These are phyloP conservation scores for Hippotragus niger DNA, from an alignment of 2,113 vertebrate species.

Conservation along the genomic window DNA sequence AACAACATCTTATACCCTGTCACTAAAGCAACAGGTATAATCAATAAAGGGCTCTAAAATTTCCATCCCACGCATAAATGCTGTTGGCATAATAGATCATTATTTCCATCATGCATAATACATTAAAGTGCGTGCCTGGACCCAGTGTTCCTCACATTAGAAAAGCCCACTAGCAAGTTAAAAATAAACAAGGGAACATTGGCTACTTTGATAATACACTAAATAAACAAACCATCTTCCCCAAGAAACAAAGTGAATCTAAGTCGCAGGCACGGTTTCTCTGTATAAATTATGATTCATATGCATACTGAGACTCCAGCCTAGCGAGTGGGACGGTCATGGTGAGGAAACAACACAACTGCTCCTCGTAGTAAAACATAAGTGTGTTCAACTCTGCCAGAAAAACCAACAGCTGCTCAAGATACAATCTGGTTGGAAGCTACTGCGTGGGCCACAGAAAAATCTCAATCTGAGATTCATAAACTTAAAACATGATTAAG, in stretches of 20 bases:
- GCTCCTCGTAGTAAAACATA: not conserved
- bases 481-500: not conserved
- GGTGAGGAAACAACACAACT: not conserved
- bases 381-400: not conserved
- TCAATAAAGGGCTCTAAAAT: not conserved
- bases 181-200: conserved; percentile 18
- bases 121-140: not conserved
- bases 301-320: not conserved
- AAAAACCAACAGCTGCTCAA: not conserved
- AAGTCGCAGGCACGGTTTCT: not conserved
- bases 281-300: not conserved
- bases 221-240: not conserved
- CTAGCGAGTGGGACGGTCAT: not conserved
- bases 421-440: not conserved
- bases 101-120: conserved; percentile 31
- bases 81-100: not conserved
- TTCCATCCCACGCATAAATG: not conserved
- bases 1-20: not conserved
- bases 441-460: not conserved
- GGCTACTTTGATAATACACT: not conserved
- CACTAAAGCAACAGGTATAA: conserved; percentile 3
- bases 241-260: not conserved
- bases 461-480: not conserved
- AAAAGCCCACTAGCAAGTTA: not conserved
- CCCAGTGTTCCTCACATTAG: not conserved